A percentile compares a stretch with the other conserved stretches of the same genome.
Evolutionary conservation across 2,888 invertebrate species (phyloP).

Genomic region (Drosophila ezoana): DNA sequence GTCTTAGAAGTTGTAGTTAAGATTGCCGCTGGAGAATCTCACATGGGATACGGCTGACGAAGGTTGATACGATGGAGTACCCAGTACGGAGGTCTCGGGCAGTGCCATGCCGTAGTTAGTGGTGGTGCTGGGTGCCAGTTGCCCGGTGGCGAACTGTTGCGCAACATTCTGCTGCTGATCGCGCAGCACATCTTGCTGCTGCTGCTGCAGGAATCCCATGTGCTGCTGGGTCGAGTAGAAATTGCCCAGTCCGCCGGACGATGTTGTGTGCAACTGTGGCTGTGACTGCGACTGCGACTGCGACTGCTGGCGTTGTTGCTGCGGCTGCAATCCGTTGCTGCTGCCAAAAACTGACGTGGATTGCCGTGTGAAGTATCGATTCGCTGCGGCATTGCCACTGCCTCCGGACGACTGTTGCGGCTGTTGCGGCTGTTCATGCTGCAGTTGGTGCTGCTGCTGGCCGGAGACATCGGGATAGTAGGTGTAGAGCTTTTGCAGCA

Average conservation of each 20-base stretch:
- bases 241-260: constrained; percentile 34
- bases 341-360: constrained; percentile 15
- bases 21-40: constrained; percentile 84
- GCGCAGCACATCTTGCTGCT: constrained; percentile 72
- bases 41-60: constrained; percentile 86
- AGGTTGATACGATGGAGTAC: constrained; percentile 83
- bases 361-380: constrained; percentile 20
- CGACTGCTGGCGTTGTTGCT: constrained; percentile 27
- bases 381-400: constrained; percentile 10
- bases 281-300: constrained; percentile 12
- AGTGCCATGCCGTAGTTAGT: constrained; percentile 63
- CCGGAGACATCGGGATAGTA: constrained; percentile 63
- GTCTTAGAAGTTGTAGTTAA: constrained; percentile 81
- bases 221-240: constrained; percentile 84
- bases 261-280: constrained; percentile 24
- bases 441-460: constrained; percentile 28
- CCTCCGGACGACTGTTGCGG: constrained; percentile 1
- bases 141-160: constrained; percentile 65
- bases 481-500: constrained; percentile 75
- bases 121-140: constrained; percentile 56
- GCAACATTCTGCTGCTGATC: constrained; percentile 69
- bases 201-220: constrained; percentile 79
- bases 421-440: constrained; percentile 8
- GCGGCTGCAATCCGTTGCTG: constrained; percentile 60
- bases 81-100: constrained; percentile 61